phyloP scores from a whole-genome alignment of 2,888 invertebrate species.

The Dascillus cervinus region DNA sequence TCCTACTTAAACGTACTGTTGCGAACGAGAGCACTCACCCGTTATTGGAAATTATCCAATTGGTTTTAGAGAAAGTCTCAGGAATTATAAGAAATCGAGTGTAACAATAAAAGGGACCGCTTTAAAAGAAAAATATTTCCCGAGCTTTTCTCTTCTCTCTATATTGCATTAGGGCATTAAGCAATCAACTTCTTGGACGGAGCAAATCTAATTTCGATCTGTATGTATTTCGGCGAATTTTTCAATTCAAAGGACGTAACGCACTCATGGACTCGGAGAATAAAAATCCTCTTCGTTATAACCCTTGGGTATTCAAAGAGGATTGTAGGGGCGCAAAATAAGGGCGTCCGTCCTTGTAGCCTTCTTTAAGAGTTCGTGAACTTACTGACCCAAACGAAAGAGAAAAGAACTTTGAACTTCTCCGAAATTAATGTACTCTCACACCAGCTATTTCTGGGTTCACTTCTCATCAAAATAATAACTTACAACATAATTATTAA shows the following conservation, averaged over 20 bases:
- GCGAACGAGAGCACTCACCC: too few species aligned
- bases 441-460: too few species aligned
- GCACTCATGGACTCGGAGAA: conserved; percentile 8
- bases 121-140: not conserved
- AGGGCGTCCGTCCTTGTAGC: conserved; percentile 5
- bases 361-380: conserved; percentile 3
- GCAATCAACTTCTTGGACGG: not conserved
- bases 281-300: conserved; percentile 12
- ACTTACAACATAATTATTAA: too few species aligned
- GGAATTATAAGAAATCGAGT: not conserved
- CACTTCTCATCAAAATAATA: too few species aligned
- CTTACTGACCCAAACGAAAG: conserved; percentile 3
- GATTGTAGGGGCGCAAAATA: conserved; percentile 12
- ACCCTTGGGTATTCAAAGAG: conserved; percentile 14
- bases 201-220: not conserved
- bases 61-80: too few species aligned
- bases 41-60: too few species aligned
- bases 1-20: too few species aligned
- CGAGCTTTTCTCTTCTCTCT: not conserved
- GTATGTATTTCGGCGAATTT: not conserved
- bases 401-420: too few species aligned
- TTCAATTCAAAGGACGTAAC: conserved; percentile 10
- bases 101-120: not conserved
- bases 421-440: too few species aligned
- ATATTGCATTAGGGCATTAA: not conserved